A percentile compares a stretch with the other conserved stretches of the same genome.
Conservation (phyloP, 2,113 vertebrate genomes). For the Zosterops japonicus region DNA sequence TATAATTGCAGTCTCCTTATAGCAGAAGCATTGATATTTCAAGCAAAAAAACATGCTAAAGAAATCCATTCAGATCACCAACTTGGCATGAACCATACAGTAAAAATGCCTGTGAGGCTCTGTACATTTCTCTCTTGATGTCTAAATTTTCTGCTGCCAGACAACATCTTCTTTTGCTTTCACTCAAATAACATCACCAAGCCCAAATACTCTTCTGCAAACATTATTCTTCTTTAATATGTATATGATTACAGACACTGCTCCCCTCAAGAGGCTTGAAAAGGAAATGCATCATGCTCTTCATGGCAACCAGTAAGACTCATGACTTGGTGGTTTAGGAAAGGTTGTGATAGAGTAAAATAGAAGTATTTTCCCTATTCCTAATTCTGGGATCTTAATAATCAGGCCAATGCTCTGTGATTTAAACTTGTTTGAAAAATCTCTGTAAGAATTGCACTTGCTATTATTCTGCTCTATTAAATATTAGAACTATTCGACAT, state of each 20-base stretch:
- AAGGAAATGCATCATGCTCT: neutral
- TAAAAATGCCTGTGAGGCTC: neutral
- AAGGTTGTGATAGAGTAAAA: neutral
- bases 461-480: neutral
- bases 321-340: neutral
- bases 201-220: neutral
- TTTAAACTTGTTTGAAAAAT: neutral
- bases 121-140: neutral
- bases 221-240: neutral
- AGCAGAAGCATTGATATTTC: neutral
- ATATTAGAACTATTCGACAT: neutral
- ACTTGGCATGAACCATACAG: neutral
- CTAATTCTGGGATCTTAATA: neutral
- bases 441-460: neutral
- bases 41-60: neutral
- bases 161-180: neutral
- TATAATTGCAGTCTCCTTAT: neutral
- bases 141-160: neutral
- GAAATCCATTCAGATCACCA: neutral
- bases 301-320: neutral
- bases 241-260: neutral
- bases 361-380: neutral
- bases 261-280: constrained; percentile 28
- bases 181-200: neutral
- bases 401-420: neutral